These are phyloP conservation scores for Enteromius fasciolatus DNA, from an alignment of 2,797 vertebrate species.

Conservation along the genomic window DNA sequence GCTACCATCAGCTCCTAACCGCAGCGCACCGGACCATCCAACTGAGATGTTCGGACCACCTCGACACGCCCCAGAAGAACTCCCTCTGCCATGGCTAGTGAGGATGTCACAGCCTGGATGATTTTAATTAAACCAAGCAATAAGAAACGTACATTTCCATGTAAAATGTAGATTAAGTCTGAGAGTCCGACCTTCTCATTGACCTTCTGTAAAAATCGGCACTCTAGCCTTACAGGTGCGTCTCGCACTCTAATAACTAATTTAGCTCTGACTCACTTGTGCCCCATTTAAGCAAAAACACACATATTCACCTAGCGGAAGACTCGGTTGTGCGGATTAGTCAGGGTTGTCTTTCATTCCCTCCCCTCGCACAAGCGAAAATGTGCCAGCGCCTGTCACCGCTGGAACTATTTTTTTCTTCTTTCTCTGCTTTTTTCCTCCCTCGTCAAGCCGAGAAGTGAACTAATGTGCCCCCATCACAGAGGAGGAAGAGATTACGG, in stretches of 20 bases:
- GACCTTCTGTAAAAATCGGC: slow-evolving; percentile 55
- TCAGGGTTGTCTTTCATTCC: slow-evolving; percentile 60
- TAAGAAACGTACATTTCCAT: slow-evolving; percentile 52
- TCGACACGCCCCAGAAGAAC: slow-evolving; percentile 5
- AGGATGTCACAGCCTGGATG: slow-evolving; percentile 45
- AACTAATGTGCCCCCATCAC: slow-evolving; percentile 66
- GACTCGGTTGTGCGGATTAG: slow-evolving; percentile 67
- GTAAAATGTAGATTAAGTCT: slow-evolving; percentile 51
- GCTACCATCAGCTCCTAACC: not conserved
- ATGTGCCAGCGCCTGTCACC: slow-evolving; percentile 56
- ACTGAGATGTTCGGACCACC: slow-evolving; percentile 8
- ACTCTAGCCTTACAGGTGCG: slow-evolving; percentile 53
- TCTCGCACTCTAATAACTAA: slow-evolving; percentile 53
- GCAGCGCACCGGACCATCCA: not conserved
- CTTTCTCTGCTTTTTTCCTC: slow-evolving; percentile 52
- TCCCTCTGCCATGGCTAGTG: not conserved
- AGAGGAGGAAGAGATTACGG: slow-evolving; percentile 66
- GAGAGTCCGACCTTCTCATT: slow-evolving; percentile 42
- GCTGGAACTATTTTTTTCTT: slow-evolving; percentile 49
- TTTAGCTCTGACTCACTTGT: slow-evolving; percentile 63
- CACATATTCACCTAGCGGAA: slow-evolving; percentile 36
- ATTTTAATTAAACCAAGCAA: slow-evolving; percentile 61
- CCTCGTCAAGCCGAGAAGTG: slow-evolving; percentile 53
- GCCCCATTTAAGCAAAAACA: slow-evolving; percentile 59
- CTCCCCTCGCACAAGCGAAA: slow-evolving; percentile 37